Conservation (phyloP, 2,113 vertebrate species). For the Condylura cristata region DNA sequence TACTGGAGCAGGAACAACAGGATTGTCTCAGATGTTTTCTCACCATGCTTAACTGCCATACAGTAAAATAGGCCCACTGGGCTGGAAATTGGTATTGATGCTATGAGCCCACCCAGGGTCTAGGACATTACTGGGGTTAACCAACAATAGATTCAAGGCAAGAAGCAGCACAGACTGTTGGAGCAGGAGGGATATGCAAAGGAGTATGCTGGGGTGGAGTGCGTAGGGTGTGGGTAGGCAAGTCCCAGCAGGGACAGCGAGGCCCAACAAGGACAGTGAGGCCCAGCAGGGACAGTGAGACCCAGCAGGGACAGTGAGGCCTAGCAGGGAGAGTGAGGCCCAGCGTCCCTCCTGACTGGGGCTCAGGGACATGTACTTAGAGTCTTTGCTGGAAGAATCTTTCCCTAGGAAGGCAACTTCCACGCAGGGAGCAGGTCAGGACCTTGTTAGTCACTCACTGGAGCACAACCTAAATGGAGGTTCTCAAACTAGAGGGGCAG, state of each 20-base stretch:
- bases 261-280: no score
- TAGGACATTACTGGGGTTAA: background rate
- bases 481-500: background rate
- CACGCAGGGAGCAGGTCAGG: fast-evolving
- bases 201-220: fast-evolving
- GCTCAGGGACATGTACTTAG: no score
- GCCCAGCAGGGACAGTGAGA: background rate
- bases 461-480: no score
- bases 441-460: no score
- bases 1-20: no score
- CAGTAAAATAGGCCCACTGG: background rate
- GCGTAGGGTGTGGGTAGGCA: background rate
- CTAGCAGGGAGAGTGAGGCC: background rate
- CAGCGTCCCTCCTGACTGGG: background rate
- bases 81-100: background rate
- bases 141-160: background rate
- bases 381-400: background rate
- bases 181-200: background rate
- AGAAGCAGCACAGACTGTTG: background rate
- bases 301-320: background rate
- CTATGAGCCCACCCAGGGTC: background rate
- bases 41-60: fast-evolving
- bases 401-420: background rate
- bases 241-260: background rate
- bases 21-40: background rate